These are phyloP conservation scores for Lucifuga dentata DNA, from an alignment of 2,113 vertebrate genomes.

Conservation along the genomic window DNA sequence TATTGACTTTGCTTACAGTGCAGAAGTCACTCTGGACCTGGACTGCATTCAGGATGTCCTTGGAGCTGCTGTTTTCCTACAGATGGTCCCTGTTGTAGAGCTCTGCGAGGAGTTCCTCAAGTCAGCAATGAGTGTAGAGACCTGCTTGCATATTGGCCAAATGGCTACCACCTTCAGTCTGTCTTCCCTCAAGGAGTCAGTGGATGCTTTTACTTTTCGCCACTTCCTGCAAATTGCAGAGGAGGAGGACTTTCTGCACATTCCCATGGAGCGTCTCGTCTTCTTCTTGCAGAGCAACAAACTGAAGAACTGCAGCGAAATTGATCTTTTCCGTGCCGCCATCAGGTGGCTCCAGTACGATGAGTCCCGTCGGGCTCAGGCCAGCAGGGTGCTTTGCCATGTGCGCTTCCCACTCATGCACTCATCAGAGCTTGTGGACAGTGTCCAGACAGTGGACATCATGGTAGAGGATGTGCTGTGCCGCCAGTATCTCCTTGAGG, in stretches of 20 bases:
- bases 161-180: constrained; percentile 98
- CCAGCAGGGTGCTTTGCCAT: constrained; percentile 91
- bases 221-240: constrained; percentile 96
- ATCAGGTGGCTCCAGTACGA: constrained; percentile 93
- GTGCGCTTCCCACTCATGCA: constrained; percentile 97
- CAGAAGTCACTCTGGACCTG: constrained; percentile 94
- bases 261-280: constrained; percentile 92
- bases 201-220: constrained; percentile 93
- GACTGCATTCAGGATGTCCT: constrained; percentile 98
- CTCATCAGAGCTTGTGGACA: constrained; percentile 95
- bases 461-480: constrained; percentile 97
- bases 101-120: constrained; percentile 98
- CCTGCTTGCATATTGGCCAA: constrained; percentile 96
- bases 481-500: constrained; percentile 93
- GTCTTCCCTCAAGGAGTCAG: constrained; percentile 92
- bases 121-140: constrained; percentile 97
- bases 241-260: constrained; percentile 96
- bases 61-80: constrained; percentile 96
- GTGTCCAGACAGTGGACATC: constrained; percentile 92
- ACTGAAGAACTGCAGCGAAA: constrained; percentile 92
- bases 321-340: constrained; percentile 92
- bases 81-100: constrained; percentile 97
- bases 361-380: constrained; percentile 82
- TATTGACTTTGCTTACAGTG: constrained; percentile 97
- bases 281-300: constrained; percentile 98